A percentile compares a stretch with the other conserved stretches of the same genome.
Evolutionary conservation across 2,888 invertebrate genomes (phyloP).

Genomic region (Apotomis turbidana): DNA sequence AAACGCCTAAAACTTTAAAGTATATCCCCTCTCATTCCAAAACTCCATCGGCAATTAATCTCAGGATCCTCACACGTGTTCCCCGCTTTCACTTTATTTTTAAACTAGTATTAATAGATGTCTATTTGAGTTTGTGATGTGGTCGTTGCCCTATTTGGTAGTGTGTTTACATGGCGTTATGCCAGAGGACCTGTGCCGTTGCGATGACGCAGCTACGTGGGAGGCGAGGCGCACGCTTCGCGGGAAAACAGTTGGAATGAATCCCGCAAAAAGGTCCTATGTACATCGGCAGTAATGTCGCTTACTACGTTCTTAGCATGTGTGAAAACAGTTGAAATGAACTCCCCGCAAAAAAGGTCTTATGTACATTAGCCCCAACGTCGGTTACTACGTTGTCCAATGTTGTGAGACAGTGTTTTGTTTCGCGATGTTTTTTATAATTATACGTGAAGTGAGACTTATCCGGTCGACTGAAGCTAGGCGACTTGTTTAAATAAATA

Average conservation of each 20-base stretch:
- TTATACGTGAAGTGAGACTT: neutral
- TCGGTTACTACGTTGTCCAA: neutral
- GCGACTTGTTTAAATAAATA: neutral
- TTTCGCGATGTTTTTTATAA: constrained; percentile 3
- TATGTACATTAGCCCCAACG: no score
- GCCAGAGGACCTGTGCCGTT: constrained; percentile 55
- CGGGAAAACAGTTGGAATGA: constrained; percentile 24
- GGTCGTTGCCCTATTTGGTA: constrained; percentile 82
- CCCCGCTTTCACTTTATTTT: constrained; percentile 73
- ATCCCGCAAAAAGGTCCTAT: constrained; percentile 10
- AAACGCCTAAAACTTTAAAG: constrained; percentile 21
- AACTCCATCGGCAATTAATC: constrained; percentile 61
- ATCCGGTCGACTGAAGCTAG: constrained; percentile 2
- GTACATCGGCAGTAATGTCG: neutral
- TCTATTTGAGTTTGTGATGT: constrained; percentile 73
- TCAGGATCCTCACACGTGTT: constrained; percentile 68
- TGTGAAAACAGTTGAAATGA: no score
- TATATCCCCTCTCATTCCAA: constrained; percentile 33
- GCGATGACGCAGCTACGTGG: constrained; percentile 31
- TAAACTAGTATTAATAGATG: constrained; percentile 73
- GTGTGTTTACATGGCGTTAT: constrained; percentile 76
- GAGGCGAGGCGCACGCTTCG: constrained; percentile 36
- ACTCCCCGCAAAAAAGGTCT: no score
- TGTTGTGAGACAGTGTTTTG: neutral
- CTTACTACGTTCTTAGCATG: neutral